Base-by-base conservation (phyloP, 2,113 vertebrate species). In the Motacilla alba region DNA sequence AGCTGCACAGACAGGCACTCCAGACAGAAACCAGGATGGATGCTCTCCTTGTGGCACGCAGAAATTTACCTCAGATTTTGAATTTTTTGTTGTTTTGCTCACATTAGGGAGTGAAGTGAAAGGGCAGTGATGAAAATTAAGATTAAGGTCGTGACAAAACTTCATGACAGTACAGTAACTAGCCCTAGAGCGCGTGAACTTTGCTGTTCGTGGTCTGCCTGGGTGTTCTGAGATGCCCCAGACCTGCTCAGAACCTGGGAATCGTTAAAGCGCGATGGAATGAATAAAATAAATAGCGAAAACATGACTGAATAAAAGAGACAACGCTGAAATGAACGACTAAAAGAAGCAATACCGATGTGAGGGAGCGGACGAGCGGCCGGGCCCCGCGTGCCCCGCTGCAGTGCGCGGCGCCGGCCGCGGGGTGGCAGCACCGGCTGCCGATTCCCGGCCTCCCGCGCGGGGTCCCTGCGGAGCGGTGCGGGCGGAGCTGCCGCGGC, bases 391-490 rank as follows among this genome's bases (percentile, higher is more conserved):
- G 58, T 14, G 19, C 62, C 23, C 41, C 90, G 24, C 69, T 93
- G 96, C 92, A 85, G 82, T 89, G 96, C 81, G 63, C 26, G 91
- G 73, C 68, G 41, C 85, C 8, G 37, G 91, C 97, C 98, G 97
- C 92, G 92, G 95, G 98, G 97, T 98, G 98, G 98, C 98, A 98
- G 98, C 97, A 98, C 97, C 30, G 97, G 95, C 87, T 84, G 97
- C 93, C 55, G 95, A 95, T 97, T 97, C 83, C 68, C 50, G n/a
- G 21, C 81, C 50, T 93, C 96, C 89, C 39, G 22, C 30, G 18
- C 30, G 13, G 41, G 16, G 68, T 53, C 95, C 62, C 15, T 21
- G 52, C 95, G 88, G 91, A 33, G 11, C 24, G 90, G 60, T 43
- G 9, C 63, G 12, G 88, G 59, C 69, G 50, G 81, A 97, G 88